Conservation (phyloP, 2,888 invertebrate species). For the Synanthedon andrenaeformis region DNA sequence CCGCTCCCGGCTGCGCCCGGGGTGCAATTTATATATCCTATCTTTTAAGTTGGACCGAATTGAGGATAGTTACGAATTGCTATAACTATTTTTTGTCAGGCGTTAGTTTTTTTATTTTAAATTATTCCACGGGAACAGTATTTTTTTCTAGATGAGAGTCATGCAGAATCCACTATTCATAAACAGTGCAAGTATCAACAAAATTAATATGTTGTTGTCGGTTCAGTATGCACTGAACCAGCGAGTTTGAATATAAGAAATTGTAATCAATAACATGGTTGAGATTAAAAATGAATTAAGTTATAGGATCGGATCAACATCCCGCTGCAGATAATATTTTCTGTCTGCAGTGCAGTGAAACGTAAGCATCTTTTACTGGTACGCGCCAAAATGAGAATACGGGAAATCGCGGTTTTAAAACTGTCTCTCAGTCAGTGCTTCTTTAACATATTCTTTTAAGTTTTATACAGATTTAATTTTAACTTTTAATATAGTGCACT, state of each 20-base stretch:
- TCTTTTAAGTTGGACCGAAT: too few species aligned
- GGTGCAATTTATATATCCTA: too few species aligned
- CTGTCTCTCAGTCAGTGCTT: neutral
- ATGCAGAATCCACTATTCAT: too few species aligned
- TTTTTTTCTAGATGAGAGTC: too few species aligned
- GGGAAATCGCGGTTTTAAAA: neutral
- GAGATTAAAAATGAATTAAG: neutral
- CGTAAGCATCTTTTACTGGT: constrained; percentile 14
- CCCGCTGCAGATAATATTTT: neutral
- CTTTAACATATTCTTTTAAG: neutral
- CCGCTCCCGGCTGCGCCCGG: too few species aligned
- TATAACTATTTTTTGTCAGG: too few species aligned
- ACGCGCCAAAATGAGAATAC: neutral
- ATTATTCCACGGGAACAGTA: too few species aligned
- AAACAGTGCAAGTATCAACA: too few species aligned
- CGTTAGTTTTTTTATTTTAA: too few species aligned
- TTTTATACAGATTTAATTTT: neutral
- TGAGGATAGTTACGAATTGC: too few species aligned
- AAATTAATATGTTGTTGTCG: neutral
- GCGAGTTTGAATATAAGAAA: neutral
- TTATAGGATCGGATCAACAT: neutral
- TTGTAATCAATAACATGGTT: too few species aligned
- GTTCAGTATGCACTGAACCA: neutral
- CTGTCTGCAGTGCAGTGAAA: constrained; percentile 17
- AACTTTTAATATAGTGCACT: neutral